Conservation (phyloP, 2,888 invertebrate genomes). For the Scotopteryx bipunctaria region DNA sequence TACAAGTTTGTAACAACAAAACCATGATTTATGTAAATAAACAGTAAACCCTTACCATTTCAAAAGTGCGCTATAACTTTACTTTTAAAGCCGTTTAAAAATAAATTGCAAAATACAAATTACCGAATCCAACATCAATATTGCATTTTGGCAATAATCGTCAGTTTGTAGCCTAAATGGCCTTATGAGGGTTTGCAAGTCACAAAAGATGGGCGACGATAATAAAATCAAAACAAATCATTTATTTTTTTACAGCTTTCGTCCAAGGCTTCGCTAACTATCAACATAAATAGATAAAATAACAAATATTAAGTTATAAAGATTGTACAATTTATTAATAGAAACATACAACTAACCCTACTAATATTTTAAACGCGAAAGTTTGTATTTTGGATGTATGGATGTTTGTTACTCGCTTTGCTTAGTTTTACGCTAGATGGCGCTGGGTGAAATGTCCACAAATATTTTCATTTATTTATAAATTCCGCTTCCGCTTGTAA, state of each 20-base stretch:
- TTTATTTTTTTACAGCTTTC: neutral
- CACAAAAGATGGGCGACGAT: constrained; percentile 32
- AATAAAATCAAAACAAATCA: neutral
- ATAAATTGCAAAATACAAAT: constrained; percentile 72
- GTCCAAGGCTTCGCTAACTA: neutral
- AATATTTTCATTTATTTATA: too few species aligned
- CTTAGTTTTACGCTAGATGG: too few species aligned
- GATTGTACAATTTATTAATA: too few species aligned
- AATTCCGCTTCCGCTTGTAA: constrained; percentile 38
- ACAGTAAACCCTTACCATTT: constrained; percentile 26
- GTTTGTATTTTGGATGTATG: too few species aligned
- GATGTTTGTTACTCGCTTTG: too few species aligned
- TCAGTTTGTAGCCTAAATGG: constrained; percentile 74
- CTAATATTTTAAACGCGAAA: too few species aligned
- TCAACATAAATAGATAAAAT: too few species aligned
- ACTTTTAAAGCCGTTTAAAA: constrained; percentile 49
- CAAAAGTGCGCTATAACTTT: constrained; percentile 44
- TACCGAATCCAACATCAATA: constrained; percentile 72
- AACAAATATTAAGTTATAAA: too few species aligned
- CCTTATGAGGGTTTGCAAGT: constrained; percentile 42
- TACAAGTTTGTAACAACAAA: constrained; percentile 18
- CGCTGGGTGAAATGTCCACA: too few species aligned
- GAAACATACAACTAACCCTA: too few species aligned
- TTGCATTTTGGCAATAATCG: constrained; percentile 73
- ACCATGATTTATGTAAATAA: constrained; percentile 30